A percentile compares a stretch with the other conserved stretches of the same genome.
These are phyloP conservation scores for Neodiprion fabricii DNA, from an alignment of 1,140 invertebrate genomes.

Conservation along the genomic window DNA sequence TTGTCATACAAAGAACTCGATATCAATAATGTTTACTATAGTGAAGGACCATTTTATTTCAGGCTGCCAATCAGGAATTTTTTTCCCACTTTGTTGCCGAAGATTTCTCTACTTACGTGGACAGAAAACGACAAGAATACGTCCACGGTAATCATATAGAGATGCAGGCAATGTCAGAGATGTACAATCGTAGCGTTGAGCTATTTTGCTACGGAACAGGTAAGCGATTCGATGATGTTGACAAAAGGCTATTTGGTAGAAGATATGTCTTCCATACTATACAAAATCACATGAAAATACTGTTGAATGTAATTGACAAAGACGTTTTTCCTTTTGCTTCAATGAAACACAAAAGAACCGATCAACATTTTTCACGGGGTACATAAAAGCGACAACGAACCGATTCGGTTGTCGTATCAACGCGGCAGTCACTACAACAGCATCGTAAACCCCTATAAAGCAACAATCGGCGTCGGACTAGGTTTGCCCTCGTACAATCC, in stretches of 20 bases:
- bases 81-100: slow-evolving; percentile 95
- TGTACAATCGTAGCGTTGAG: slow-evolving; percentile 92
- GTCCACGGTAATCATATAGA: slow-evolving; percentile 95
- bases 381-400: slow-evolving; percentile 78
- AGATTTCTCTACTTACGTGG: slow-evolving; percentile 87
- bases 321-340: slow-evolving; percentile 20
- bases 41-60: slow-evolving; percentile 31
- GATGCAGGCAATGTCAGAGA: slow-evolving; percentile 92
- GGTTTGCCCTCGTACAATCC: slow-evolving; percentile 87
- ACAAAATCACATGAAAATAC: slow-evolving; percentile 4
- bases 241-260: neutral
- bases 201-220: slow-evolving; percentile 88
- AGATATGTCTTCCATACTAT: neutral
- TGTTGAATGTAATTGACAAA: slow-evolving; percentile 24
- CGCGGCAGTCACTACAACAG: slow-evolving; percentile 91
- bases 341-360: slow-evolving; percentile 69
- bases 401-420: slow-evolving; percentile 90
- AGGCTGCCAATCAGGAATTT: slow-evolving; percentile 86
- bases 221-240: slow-evolving; percentile 49
- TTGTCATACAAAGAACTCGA: neutral
- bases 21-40: slow-evolving; percentile 4
- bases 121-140: slow-evolving; percentile 77
- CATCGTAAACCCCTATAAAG: slow-evolving; percentile 87
- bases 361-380: slow-evolving; percentile 90
- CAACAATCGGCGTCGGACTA: slow-evolving; percentile 84